Evolutionary conservation across 2,113 vertebrate genomes (phyloP), one percentile per base, ranked within the genome.

Genomic region (Antechinus stuartii): DNA sequence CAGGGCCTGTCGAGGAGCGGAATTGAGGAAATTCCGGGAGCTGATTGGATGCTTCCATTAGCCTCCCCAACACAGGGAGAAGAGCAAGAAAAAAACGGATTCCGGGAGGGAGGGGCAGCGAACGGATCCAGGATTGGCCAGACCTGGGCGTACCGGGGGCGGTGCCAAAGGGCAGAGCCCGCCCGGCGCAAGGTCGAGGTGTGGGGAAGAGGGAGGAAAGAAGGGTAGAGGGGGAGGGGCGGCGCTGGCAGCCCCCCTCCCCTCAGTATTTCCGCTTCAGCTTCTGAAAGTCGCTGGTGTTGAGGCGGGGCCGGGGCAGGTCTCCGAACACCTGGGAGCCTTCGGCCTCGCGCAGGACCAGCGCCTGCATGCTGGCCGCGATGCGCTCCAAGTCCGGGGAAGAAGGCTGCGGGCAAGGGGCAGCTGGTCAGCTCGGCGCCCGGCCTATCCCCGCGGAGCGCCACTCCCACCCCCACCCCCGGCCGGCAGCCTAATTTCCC

Each of bases 271-370:
- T 98, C 95, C 98, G 98, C 90, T 98, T 98, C n/a, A 98, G 97
- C 55, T 97, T 98, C 96, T 99, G 98, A 98, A 99, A 99, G 98
- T 99, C 99, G 12, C 99, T 99, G 0, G 99, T 99, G 98, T 99
- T 99, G 97, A 99, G 99, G 0, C 99, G 99, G 0, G 99, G 99
- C 4, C 99, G 98, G 2, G 99, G 99, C 96, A 99, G 98, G 27
- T 99, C 99, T 23, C 99, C 99, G 6, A 99, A 99, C 98, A 99
- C 99, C 97, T 99, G 99, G 0, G 99, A 99, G 95, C 99, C 99
- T 0, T 99, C 99, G 0, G 98, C 99, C 96, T 99, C 99, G 16
- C 99, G 98, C 7, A 99, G 98, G 90, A 99, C 99, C 94, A 99
- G 98, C 2, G 99, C 99, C 92, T 99, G 99, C 99, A 99, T 99